Evolutionary conservation across 2,888 invertebrate species (phyloP), one percentile per base, ranked within the genome.

Genomic region (Spodoptera exigua): DNA sequence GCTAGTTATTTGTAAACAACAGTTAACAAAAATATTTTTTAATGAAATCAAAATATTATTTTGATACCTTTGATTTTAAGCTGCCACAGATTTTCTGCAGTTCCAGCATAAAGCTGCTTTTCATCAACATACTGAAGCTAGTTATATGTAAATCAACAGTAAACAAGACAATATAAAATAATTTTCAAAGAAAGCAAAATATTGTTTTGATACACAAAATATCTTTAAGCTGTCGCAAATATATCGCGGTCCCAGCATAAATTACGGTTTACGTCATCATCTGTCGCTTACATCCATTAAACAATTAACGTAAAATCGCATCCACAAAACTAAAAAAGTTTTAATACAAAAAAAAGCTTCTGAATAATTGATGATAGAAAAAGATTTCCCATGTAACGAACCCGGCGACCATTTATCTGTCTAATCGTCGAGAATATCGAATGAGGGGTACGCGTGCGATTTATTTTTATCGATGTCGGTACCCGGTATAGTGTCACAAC

Each of bases 321-420:
- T 51, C 51, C 48, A 13, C 5, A 45, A 27, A 75, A 78, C 72
- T 70, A 64, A 78, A 74, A 76, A 74, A 54, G 60, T 65, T 62
- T 54, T 7, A n/a, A n/a, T n/a, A 52, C 12, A 14, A 27, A 58
- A 64, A 70, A 74, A 78, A 52, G 53, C 34, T 51, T 43, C 36
- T 17, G 87, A 89, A 89, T 90, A 79, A 89, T 88, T 86, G 69
- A 90, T 87, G 78, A 76, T 78, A 80, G 80, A 83, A 86, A 89
- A 89, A 87, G 85, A 85, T 80, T 89, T 90, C 77, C 70, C 81
- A 36, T 88, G 88, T 89, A 82, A 74, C 76, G 55, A 47, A 61
- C 64, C 64, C 57, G 61, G 64, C 61, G 66, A 70, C 71, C 69
- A 72, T 78, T 75, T 74, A 76, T 39, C 79, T 79, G 81, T 79